phyloP scores from a whole-genome alignment of 2,888 invertebrate genomes.

The Nysson spinosus region DNA sequence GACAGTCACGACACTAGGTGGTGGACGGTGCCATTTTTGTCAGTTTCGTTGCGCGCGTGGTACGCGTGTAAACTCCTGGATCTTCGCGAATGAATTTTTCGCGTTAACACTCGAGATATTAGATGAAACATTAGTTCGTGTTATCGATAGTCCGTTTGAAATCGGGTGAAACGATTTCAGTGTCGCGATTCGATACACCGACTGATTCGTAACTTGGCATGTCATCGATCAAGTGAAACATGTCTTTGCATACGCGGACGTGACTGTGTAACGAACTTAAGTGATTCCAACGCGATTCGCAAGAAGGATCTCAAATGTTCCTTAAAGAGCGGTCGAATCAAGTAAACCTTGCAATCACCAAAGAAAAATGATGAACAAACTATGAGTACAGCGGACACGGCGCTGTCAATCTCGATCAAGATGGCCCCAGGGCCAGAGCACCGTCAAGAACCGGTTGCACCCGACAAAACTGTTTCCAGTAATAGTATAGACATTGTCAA shows the following conservation, averaged over 20 bases:
- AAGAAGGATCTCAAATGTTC: slow-evolving; percentile 6
- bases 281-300: no score
- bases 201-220: slow-evolving; percentile 23
- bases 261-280: slow-evolving; percentile 15
- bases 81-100: slow-evolving; percentile 3
- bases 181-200: no score
- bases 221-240: slow-evolving; percentile 25
- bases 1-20: slow-evolving; percentile 26
- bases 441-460: slow-evolving; percentile 87
- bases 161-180: slow-evolving; percentile 19
- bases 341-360: slow-evolving; percentile 27
- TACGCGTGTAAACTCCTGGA: slow-evolving; percentile 37
- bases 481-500: slow-evolving; percentile 44
- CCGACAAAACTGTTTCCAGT: slow-evolving; percentile 80
- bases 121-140: no score
- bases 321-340: slow-evolving; percentile 12
- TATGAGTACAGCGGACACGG: slow-evolving; percentile 57
- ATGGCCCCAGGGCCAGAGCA: slow-evolving; percentile 89
- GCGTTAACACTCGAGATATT: no score
- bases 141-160: not conserved
- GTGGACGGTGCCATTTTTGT: slow-evolving; percentile 58
- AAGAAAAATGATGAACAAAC: slow-evolving; percentile 41
- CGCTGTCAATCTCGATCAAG: slow-evolving; percentile 77
- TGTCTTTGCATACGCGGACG: slow-evolving; percentile 23
- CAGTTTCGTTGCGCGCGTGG: slow-evolving; percentile 36